Percentiles rank a stretch among this genome's conserved stretches.
phyloP scores from a whole-genome alignment of 2,888 invertebrate genomes.

The Norana najaformis region DNA sequence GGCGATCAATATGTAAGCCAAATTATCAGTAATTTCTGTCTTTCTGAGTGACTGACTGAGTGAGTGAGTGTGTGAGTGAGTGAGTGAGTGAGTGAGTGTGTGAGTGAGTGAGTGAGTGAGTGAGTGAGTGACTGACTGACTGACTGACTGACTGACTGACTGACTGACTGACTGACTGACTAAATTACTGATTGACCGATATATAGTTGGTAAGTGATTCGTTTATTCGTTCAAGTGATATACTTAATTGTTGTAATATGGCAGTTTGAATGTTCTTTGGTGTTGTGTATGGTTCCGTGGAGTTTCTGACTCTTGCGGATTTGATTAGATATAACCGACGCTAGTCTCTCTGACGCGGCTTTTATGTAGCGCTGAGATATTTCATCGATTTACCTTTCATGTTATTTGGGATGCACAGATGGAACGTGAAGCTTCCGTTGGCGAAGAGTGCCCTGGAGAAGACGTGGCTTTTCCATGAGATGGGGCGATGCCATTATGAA shows the following conservation, averaged over 20 bases:
- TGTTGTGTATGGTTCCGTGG: too few species aligned
- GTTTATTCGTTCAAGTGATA: too few species aligned
- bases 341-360: too few species aligned
- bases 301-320: too few species aligned
- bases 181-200: background rate
- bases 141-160: background rate
- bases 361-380: too few species aligned
- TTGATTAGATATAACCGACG: too few species aligned
- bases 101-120: background rate
- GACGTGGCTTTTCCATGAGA: conserved; percentile 64
- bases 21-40: background rate
- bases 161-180: too few species aligned
- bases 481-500: conserved; percentile 63
- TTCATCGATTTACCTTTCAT: too few species aligned
- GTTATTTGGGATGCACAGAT: conserved; percentile 53
- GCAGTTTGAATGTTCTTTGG: background rate
- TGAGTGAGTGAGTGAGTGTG: background rate
- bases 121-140: background rate
- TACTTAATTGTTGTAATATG: background rate
- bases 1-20: conserved; percentile 58
- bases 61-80: background rate
- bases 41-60: background rate
- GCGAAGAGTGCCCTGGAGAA: conserved; percentile 60
- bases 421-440: conserved; percentile 60
- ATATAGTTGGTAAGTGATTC: background rate